A percentile compares a stretch with the other conserved stretches of the same genome.
phyloP scores from a whole-genome alignment of 1,140 invertebrate genomes.

The Caerostris darwini region DNA sequence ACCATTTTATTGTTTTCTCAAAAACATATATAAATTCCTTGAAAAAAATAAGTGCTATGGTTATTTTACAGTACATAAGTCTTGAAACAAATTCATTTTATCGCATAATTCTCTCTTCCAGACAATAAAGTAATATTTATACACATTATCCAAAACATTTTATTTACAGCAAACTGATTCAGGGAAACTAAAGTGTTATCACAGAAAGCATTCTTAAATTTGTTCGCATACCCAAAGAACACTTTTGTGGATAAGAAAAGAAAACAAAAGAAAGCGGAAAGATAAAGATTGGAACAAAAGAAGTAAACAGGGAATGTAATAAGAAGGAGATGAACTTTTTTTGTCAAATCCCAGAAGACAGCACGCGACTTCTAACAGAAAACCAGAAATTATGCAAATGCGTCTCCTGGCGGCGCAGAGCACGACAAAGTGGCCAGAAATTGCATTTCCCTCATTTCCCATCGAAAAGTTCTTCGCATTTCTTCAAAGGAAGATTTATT shows the following conservation, averaged over 20 bases:
- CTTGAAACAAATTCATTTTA: too few relatives aligned
- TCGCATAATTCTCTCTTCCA: too few relatives aligned
- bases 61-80: too few relatives aligned
- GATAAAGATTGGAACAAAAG: neutral
- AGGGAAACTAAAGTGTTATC: too few relatives aligned
- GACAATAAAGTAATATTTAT: too few relatives aligned
- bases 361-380: slow-evolving; percentile 13
- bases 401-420: neutral
- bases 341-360: neutral
- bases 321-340: neutral
- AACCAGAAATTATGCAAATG: slow-evolving; percentile 43
- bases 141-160: too few relatives aligned
- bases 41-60: too few relatives aligned
- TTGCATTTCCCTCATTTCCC: slow-evolving; percentile 36
- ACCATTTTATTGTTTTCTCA: too few relatives aligned
- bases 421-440: slow-evolving; percentile 44
- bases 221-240: neutral
- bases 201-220: neutral
- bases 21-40: too few relatives aligned
- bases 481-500: slow-evolving; percentile 25
- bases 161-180: too few relatives aligned
- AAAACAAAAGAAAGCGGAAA: neutral
- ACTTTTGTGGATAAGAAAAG: neutral
- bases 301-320: neutral
- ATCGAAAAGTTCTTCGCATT: neutral